Percentiles rank a stretch among this genome's conserved stretches.
Evolutionary conservation across 2,888 invertebrate species (phyloP).

Genomic region (Andrena fulva): DNA sequence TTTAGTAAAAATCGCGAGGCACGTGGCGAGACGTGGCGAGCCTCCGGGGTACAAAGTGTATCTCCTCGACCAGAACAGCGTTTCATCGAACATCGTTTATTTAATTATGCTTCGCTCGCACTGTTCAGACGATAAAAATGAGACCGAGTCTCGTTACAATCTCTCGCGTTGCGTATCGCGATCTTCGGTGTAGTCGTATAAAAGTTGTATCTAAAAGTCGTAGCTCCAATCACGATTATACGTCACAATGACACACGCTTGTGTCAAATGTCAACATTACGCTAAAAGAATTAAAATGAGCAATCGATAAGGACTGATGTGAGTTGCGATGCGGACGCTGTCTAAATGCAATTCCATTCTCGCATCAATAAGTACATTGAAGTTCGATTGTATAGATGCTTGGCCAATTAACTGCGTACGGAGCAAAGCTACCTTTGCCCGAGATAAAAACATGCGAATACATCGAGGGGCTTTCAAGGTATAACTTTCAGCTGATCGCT

Average conservation of each 20-base stretch:
- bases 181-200: conserved; percentile 9
- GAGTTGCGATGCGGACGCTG: neutral
- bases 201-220: conserved; percentile 37
- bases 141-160: neutral
- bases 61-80: neutral
- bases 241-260: conserved; percentile 1
- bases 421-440: neutral
- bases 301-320: neutral
- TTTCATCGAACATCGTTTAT: conserved; percentile 16
- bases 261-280: conserved; percentile 20
- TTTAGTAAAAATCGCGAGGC: too few species aligned
- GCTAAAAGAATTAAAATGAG: conserved; percentile 23
- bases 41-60: neutral
- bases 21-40: too few species aligned
- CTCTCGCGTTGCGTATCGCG: neutral
- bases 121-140: conserved; percentile 17
- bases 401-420: conserved; percentile 4
- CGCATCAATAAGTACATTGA: neutral
- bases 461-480: neutral
- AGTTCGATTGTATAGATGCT: conserved; percentile 7
- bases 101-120: neutral
- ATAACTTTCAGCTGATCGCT: conserved; percentile 9
- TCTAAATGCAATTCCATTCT: neutral
- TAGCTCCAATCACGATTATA: neutral
- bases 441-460: conserved; percentile 6